Evolutionary conservation across 2,888 invertebrate species (phyloP).

Genomic region (Bombylius major): DNA sequence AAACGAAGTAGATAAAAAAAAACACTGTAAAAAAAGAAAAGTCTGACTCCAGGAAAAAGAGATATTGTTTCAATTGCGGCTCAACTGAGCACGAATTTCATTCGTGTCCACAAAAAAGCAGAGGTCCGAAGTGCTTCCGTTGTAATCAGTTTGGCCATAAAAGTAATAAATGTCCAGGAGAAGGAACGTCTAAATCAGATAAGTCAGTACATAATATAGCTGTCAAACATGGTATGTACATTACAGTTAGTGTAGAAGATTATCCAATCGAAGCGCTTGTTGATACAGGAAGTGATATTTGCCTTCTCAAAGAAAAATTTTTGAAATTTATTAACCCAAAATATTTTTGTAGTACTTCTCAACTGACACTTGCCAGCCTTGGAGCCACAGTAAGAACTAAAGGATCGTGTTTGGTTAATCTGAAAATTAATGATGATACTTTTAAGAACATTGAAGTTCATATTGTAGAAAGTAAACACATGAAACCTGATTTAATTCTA

Average conservation of each 20-base stretch:
- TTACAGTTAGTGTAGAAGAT: neutral
- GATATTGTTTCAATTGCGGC: neutral
- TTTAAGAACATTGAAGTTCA: no score
- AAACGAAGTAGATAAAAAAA: no score
- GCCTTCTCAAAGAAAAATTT: neutral
- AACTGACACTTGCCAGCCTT: neutral
- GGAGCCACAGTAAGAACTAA: neutral
- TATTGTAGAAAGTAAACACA: no score
- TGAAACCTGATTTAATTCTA: neutral
- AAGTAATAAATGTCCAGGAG: neutral
- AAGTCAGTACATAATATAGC: neutral
- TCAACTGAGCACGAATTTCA: neutral
- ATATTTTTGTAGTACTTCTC: neutral
- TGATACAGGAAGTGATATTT: neutral
- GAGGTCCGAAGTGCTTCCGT: neutral
- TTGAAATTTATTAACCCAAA: neutral
- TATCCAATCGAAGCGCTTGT: neutral
- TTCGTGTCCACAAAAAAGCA: neutral
- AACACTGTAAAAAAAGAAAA: no score
- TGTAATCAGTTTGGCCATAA: neutral
- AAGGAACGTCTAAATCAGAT: neutral
- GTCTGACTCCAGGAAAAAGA: no score
- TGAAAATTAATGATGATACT: neutral
- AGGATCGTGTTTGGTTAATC: neutral
- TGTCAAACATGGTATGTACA: neutral